Conservation (phyloP, 2,797 vertebrate genomes). For the Ptychobarbus kaznakovi region DNA sequence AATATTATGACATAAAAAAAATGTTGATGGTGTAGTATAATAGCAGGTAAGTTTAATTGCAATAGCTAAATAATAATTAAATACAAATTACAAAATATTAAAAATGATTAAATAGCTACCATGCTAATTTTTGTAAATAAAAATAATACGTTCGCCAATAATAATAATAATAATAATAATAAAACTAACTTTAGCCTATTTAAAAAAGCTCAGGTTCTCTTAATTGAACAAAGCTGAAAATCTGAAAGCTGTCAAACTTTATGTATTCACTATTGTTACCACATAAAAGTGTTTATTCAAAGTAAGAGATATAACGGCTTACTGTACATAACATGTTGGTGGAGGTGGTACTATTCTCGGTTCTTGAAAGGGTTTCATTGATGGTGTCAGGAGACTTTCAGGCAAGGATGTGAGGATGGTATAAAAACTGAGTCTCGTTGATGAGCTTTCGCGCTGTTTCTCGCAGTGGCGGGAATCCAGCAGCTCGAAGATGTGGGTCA, state of each 20-base stretch:
- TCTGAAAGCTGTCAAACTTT: not conserved
- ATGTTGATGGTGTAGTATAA: too few species aligned
- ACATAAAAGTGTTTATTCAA: not conserved
- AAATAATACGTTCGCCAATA: not conserved
- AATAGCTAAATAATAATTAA: not conserved
- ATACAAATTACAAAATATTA: too few species aligned
- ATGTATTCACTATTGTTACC: not conserved
- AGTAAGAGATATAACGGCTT: not conserved
- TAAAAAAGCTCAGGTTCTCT: not conserved
- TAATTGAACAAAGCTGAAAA: not conserved
- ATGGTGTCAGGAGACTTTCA: not conserved
- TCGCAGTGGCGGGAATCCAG: slow-evolving; percentile 9
- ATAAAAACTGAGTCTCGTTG: not conserved
- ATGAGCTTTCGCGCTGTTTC: slow-evolving; percentile 27
- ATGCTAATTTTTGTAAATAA: not conserved
- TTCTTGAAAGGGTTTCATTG: not conserved
- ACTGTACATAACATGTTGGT: not conserved
- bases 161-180: too few species aligned
- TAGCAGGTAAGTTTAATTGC: not conserved
- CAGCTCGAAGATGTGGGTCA: not conserved
- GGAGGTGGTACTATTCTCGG: not conserved
- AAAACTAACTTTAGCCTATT: not conserved
- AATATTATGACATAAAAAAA: too few species aligned
- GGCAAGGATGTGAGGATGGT: not conserved
- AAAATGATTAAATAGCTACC: not conserved